phyloP scores from a whole-genome alignment of 1,140 invertebrate genomes.

The Belonocnema kinseyi region DNA sequence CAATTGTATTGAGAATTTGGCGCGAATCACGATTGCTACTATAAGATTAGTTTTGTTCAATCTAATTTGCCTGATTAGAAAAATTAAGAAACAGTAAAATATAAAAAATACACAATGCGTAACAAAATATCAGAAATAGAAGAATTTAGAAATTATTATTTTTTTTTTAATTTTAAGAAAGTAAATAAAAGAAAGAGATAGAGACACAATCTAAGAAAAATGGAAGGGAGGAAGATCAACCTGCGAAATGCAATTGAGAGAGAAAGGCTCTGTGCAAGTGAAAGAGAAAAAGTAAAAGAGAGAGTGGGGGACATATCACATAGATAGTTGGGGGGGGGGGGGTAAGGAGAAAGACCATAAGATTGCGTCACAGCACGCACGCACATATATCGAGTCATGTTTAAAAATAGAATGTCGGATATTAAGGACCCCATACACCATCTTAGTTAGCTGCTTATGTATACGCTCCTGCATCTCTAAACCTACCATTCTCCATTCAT shows the following conservation, averaged over 20 bases:
- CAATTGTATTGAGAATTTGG: no score
- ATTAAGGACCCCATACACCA: conserved; percentile 64
- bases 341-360: conserved; percentile 65
- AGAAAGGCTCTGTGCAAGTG: neutral
- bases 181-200: conserved; percentile 10
- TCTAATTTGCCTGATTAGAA: no score
- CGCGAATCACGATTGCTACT: no score
- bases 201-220: conserved; percentile 27
- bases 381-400: conserved; percentile 67
- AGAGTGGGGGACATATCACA: conserved; percentile 29
- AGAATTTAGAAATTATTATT: no score
- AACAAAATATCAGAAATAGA: no score
- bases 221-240: conserved; percentile 26
- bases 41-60: no score
- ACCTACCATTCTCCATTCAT: conserved; percentile 31
- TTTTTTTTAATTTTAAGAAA: no score
- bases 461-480: conserved; percentile 33
- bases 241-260: neutral
- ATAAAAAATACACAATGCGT: no score
- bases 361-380: conserved; percentile 67
- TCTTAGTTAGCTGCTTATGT: conserved; percentile 31
- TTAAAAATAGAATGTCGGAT: conserved; percentile 73
- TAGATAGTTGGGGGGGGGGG: conserved; percentile 36
- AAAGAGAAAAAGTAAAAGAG: conserved; percentile 20
- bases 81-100: no score